Conservation (phyloP, 2,113 vertebrate genomes). For the Leiothrix lutea region DNA sequence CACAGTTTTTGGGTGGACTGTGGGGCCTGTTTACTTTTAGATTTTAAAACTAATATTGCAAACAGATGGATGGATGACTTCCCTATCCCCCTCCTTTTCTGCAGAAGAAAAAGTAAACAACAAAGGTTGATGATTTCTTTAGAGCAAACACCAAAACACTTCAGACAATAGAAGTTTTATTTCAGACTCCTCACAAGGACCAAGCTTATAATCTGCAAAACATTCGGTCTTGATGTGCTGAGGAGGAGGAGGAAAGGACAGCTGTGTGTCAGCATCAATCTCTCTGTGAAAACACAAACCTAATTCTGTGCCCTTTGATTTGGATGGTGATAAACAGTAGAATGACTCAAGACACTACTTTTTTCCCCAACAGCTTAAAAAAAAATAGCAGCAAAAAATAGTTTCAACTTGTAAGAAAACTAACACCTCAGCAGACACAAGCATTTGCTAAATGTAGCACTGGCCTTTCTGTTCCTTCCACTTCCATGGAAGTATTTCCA, state of each 20-base stretch:
- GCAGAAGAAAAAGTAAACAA: conserved; percentile 66
- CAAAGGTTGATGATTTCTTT: conserved; percentile 42
- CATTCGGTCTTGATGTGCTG: conserved; percentile 23
- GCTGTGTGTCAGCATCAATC: conserved; percentile 58
- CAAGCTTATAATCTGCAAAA: conserved; percentile 65
- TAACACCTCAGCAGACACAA: neutral
- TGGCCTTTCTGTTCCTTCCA: neutral
- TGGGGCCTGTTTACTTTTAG: conserved; percentile 48
- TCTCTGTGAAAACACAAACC: conserved; percentile 62
- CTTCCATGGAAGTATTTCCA: neutral
- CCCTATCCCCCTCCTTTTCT: neutral
- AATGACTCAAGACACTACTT: conserved; percentile 21
- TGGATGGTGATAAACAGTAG: conserved; percentile 27
- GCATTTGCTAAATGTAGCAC: neutral
- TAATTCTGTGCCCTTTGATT: conserved; percentile 62
- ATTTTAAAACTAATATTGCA: conserved; percentile 53
- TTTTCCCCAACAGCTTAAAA: conserved; percentile 25
- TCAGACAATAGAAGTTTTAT: conserved; percentile 63
- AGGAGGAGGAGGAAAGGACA: conserved; percentile 52
- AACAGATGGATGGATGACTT: conserved; percentile 55
- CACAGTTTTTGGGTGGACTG: neutral
- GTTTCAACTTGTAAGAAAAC: neutral
- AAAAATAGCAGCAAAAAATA: neutral
- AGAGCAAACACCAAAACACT: conserved; percentile 24
- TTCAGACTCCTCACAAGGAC: conserved; percentile 44